Base-by-base conservation (phyloP, 2,797 vertebrate species). In the Glossophaga mutica region DNA sequence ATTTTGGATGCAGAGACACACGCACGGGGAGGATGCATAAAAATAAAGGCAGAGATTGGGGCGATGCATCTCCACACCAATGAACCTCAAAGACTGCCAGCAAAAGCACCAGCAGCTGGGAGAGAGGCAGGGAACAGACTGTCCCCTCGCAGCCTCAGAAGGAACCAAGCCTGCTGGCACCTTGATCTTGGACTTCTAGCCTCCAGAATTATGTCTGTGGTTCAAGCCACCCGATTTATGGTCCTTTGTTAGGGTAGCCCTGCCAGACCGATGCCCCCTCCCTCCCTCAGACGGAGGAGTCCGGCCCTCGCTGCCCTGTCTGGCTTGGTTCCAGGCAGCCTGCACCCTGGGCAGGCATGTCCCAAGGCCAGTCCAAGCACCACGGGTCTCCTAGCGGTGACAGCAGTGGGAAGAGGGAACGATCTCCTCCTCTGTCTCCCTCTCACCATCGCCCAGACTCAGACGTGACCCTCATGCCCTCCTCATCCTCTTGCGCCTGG, bases 21-120 rank as follows among this genome's bases (percentile, higher is more conserved):
- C 22, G 34, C 9, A 5, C 0, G 4, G 11, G 57, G 34, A 19
- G 0, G 2, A 48, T 39, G 1, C 3, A 32, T 48, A 55, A 86
- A 24, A 19, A 65, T 15, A n/a, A 92, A 77, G 57, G 76, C 71
- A n/a, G 70, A 71, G 42, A 7, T 15, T 0, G 3, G 44, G 48
- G 50, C 6, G 73, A 65, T 65, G 70, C 32, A 22, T 37, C 46
- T 16, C n/a, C 5, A 55, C 6, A 14, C 71, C 6, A 21, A 48
- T 19, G 62, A 68, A 34, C 48, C 26, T 6, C 39, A 3, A 3
- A 24, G 39, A 42, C 39, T 10, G n/a, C 48, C 59, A n/a, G 71
- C 50, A 10, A 7, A 5, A 21, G 29, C 79, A 11, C 42, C 1
- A 3, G 87, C 29, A 70, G 70, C 26, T 5, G 29, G n/a, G 48